Evolutionary conservation across 2,797 vertebrate species (phyloP).

Genomic region (Hypotaenidia philippensis): DNA sequence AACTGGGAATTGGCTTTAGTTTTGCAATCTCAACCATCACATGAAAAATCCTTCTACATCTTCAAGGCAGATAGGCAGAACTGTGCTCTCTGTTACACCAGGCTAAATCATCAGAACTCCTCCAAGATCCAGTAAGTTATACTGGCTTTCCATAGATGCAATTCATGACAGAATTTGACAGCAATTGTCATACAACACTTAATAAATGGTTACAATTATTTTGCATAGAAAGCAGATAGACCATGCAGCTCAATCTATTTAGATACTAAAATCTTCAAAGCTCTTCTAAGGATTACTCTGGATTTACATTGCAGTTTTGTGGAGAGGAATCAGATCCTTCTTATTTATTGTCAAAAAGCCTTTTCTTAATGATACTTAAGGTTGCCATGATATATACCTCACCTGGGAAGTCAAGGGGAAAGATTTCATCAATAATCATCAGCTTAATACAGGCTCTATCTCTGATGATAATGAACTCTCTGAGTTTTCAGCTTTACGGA

Average conservation of each 20-base stretch:
- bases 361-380: neutral
- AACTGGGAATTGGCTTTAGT: neutral
- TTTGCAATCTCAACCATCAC: neutral
- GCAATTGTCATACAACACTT: neutral
- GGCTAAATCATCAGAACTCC: neutral
- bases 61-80: neutral
- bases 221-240: neutral
- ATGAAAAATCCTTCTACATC: neutral
- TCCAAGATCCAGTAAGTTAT: neutral
- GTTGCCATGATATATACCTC: neutral
- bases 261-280: neutral
- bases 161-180: neutral
- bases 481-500: neutral
- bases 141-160: neutral
- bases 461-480: neutral
- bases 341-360: neutral
- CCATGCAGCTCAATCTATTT: neutral
- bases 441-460: neutral
- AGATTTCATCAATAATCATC: neutral
- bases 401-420: neutral
- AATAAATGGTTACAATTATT: neutral
- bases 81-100: accelerated
- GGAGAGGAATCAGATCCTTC: neutral
- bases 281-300: neutral
- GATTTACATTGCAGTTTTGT: neutral